Conservation (phyloP, 1,140 invertebrate species). For the Dryas iulia region DNA sequence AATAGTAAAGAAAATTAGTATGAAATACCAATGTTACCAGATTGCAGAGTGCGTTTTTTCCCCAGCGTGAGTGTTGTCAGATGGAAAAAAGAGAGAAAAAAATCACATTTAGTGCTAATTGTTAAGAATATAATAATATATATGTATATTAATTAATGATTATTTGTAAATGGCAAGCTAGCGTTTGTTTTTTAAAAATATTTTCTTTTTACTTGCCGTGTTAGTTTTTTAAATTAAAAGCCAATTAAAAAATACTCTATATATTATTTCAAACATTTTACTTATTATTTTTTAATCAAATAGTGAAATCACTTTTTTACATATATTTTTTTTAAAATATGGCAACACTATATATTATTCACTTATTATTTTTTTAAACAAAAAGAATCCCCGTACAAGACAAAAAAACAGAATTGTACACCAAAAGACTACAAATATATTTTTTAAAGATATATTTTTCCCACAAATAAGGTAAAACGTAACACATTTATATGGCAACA, state of each 20-base stretch:
- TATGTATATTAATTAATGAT: too few relatives aligned
- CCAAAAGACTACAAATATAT: too few relatives aligned
- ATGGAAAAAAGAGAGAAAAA: slow-evolving; percentile 77
- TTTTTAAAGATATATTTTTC: too few relatives aligned
- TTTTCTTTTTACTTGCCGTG: slow-evolving; percentile 48
- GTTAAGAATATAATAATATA: slow-evolving; percentile 39
- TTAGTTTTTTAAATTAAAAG: slow-evolving; percentile 22
- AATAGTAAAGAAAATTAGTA: slow-evolving; percentile 54
- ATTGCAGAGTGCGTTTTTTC: slow-evolving; percentile 75
- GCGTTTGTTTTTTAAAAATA: slow-evolving; percentile 57
- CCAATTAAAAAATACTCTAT: neutral
- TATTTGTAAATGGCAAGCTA: slow-evolving; percentile 48
- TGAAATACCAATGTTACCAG: slow-evolving; percentile 76
- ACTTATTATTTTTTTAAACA: too few relatives aligned
- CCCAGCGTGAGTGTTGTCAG: slow-evolving; percentile 74
- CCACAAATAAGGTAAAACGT: neutral
- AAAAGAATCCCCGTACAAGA: too few relatives aligned
- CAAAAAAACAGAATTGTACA: too few relatives aligned
- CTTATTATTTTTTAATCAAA: neutral
- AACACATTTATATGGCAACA: neutral
- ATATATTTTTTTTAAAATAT: too few relatives aligned
- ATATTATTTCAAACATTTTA: neutral
- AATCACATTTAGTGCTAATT: slow-evolving; percentile 65
- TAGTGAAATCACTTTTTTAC: too few relatives aligned
- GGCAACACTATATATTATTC: too few relatives aligned